Percentiles rank a stretch among this genome's conserved stretches.
These are phyloP conservation scores for Nanorana parkeri DNA, from an alignment of 2,113 vertebrate genomes.

Conservation along the genomic window DNA sequence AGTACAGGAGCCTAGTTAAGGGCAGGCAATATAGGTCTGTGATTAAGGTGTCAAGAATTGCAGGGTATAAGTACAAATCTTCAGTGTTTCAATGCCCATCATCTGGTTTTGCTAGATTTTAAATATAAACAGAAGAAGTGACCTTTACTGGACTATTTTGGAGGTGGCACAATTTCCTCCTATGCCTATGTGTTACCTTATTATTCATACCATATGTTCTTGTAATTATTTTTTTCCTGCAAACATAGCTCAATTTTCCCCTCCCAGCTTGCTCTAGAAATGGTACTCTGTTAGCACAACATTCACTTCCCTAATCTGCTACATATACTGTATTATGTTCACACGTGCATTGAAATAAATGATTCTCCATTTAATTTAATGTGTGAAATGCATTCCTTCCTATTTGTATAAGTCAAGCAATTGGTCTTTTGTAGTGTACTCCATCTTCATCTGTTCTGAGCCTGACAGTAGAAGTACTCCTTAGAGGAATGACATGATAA, in stretches of 20 bases:
- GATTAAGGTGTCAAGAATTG: too few relatives aligned
- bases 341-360: slow-evolving; percentile 51
- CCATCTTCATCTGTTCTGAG: slow-evolving; percentile 63
- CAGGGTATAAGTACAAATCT: too few relatives aligned
- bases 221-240: too few relatives aligned
- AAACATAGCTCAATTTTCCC: background rate
- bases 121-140: too few relatives aligned
- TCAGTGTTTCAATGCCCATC: too few relatives aligned
- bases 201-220: too few relatives aligned
- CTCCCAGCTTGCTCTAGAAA: background rate
- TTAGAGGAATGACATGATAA: slow-evolving; percentile 72
- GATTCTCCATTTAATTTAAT: slow-evolving; percentile 45
- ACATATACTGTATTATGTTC: slow-evolving; percentile 38
- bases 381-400: slow-evolving; percentile 57
- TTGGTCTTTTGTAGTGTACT: slow-evolving; percentile 63
- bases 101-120: too few relatives aligned
- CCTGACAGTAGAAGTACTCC: slow-evolving; percentile 65
- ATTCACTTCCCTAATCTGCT: background rate
- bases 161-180: too few relatives aligned
- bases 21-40: too few relatives aligned
- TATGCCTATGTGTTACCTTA: too few relatives aligned
- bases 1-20: too few relatives aligned
- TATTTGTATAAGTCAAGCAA: slow-evolving; percentile 62
- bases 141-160: too few relatives aligned
- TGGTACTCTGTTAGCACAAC: background rate